Base-by-base conservation (phyloP, 2,888 invertebrate genomes). In the Incurvaria masculella region DNA sequence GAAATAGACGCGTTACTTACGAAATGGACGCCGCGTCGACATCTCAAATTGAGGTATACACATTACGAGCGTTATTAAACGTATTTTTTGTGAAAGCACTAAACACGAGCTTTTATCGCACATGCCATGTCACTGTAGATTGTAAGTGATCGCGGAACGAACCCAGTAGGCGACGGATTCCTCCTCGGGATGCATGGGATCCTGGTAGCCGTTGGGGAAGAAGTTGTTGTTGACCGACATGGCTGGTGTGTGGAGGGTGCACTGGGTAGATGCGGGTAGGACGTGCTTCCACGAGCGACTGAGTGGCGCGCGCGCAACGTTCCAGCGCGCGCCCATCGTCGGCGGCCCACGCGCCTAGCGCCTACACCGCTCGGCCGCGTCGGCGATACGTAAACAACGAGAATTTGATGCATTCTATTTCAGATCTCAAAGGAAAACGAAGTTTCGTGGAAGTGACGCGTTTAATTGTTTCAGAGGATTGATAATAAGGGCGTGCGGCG, bases 111-210 rank as follows among this genome's bases (percentile, higher is more conserved):
- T 14, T 33, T 33, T 4, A 33, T 14, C 11, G 33, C 33, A 33
- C 33, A 33, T 33, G 6, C n/a, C n/a, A n/a, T n/a, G 10, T 23
- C 33, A 33, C 33, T 33, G 33, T 3, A 33, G 14, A 14, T 4
- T 14, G 14, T 33, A 33, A 11, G 14, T 6, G 8, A 14, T 33
- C 43, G 44, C 21, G 26, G 59, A 63, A 79, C 81, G 70, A 80
- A 83, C 83, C 83, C 83, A 83, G 62, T 81, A 81, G 59, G 72
- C 69, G 60, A 81, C 82, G 51, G 75, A 75, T 65, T 83, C 83
- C 54, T 83, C 83, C 53, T 82, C 82, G 52, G 69, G 76, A 62
- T 78, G 76, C 69, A 69, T 72, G 56, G 75, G 68, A 59, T 78
- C 78, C 66, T 78, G 78, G 67, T 78, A 78, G 49, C 78, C 78